Base-by-base conservation (phyloP, 2,797 vertebrate species). In the Sylvia borin region DNA sequence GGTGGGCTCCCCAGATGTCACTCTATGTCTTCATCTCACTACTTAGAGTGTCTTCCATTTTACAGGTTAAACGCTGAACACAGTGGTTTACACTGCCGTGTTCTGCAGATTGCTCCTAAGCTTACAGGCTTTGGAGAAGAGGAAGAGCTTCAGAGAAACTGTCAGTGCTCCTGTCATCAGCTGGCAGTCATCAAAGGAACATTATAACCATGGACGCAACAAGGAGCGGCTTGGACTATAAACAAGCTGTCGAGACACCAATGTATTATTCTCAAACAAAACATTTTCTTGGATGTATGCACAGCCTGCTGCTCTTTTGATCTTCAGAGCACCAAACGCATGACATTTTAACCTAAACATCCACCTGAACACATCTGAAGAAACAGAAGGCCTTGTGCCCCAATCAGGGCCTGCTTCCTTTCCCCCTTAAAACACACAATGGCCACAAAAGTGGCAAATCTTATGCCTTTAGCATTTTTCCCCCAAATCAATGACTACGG, bases 21-120 rank as follows among this genome's bases (percentile, higher is more conserved):
- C 26, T 42, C 10, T 4, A 7, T 14, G 36, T 17, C 55, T 36
- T 75, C 36, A 20, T 25, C 22, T 61, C 42, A 25, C 16, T 14
- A 20, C 7, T 32, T 38, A 47, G 13, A 31, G 20, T 9, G 40
- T 13, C 11, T 73, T 25, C 76, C 22, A 13, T 60, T 60, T 47
- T 67, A 13, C 31, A 67, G 21, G 25, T 45, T 40, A 53, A 60
- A 60, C 31, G 68, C 25, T 45, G 29, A 38, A 17, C 27, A 17
- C 6, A 25, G 36, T 1, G 3, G 3, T 40, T 43, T 40, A 21
- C 47, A 19, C 24, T 40, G 62, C 38, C 1, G 0, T 6, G 4
- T 31, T 73, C 40, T 81, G 54, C 54, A n/a, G 20, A 18, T 7
- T 40, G 45, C 16, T 16, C 38, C n/a, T 21, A 21, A 40, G 53